phyloP scores from a whole-genome alignment of 2,113 vertebrate species.

The Gavia stellata region DNA sequence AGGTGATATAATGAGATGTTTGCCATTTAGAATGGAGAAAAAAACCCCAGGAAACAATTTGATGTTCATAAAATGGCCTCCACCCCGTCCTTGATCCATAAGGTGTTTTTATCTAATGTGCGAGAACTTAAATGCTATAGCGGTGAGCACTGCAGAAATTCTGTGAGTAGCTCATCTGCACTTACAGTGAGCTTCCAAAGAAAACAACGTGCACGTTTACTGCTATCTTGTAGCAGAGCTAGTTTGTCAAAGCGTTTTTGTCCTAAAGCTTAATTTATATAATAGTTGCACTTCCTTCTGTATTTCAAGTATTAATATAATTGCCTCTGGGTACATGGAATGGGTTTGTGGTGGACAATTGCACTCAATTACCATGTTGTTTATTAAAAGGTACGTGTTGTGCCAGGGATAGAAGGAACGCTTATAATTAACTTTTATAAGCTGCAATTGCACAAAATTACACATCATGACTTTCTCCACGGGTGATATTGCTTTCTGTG shows the following conservation, averaged over 20 bases:
- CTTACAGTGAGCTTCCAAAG: background rate
- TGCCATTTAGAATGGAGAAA: background rate
- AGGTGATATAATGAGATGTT: background rate
- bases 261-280: conserved; percentile 9
- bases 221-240: background rate
- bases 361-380: background rate
- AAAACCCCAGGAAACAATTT: background rate
- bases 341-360: conserved; percentile 5
- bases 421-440: conserved; percentile 23
- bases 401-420: background rate
- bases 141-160: background rate
- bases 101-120: background rate
- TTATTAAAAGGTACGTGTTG: conserved; percentile 34
- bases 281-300: background rate
- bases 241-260: background rate
- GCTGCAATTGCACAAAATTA: background rate
- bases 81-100: background rate
- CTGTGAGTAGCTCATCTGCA: background rate
- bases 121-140: background rate
- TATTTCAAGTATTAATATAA: background rate
- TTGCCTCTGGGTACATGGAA: background rate
- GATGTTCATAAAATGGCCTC: background rate
- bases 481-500: background rate
- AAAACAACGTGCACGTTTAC: background rate
- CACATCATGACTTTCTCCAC: background rate